phyloP scores from a whole-genome alignment of 2,797 vertebrate species.

The Periophthalmus magnuspinnatus region DNA sequence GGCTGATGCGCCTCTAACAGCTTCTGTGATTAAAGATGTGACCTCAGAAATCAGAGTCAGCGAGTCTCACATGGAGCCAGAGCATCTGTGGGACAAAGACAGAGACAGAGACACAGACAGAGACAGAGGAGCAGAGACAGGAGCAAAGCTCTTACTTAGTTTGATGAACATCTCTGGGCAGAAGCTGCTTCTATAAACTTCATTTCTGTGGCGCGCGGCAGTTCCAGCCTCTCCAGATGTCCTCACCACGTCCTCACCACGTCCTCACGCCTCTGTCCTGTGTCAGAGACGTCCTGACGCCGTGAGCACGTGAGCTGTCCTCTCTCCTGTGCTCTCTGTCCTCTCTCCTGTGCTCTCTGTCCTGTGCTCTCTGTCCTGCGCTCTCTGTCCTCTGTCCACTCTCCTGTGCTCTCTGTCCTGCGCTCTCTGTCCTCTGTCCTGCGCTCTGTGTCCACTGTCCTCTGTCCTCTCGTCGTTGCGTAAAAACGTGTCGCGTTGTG shows the following conservation, averaged over 20 bases:
- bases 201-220: neutral
- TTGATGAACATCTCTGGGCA: slow-evolving; percentile 29
- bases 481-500: slow-evolving; percentile 9
- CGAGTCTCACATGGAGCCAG: neutral
- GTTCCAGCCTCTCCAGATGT: neutral
- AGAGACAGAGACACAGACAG: too few species aligned
- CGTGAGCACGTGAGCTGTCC: neutral
- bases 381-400: too few species aligned
- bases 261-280: too few species aligned
- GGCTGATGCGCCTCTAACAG: slow-evolving; percentile 14
- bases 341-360: too few species aligned
- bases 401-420: too few species aligned
- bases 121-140: too few species aligned
- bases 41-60: slow-evolving; percentile 36
- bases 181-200: slow-evolving; percentile 17
- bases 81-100: too few species aligned
- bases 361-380: too few species aligned
- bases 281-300: slow-evolving; percentile 12
- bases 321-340: slow-evolving; percentile 11
- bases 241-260: too few species aligned
- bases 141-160: slow-evolving; percentile 40
- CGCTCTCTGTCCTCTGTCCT: slow-evolving; percentile 10
- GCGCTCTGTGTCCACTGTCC: too few species aligned
- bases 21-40: slow-evolving; percentile 32
- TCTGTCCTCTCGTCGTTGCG: neutral